phyloP scores from a whole-genome alignment of 2,797 vertebrate species.

The Phalanger gymnotis region DNA sequence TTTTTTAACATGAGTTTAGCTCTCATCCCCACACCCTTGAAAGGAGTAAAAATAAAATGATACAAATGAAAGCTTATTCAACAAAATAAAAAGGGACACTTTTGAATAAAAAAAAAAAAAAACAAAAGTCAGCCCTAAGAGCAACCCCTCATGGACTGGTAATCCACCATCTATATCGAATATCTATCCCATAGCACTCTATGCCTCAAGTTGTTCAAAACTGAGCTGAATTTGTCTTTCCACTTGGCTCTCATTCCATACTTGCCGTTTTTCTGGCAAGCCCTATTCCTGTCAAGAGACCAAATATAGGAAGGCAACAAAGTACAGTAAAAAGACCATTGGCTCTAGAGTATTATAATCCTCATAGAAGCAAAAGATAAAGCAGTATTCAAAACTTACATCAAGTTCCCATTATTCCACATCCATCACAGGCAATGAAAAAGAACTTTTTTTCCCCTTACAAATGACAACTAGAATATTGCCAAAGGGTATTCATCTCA shows the following conservation, averaged over 20 bases:
- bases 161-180: slow-evolving; percentile 31
- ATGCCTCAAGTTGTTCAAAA: too few species aligned
- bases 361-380: slow-evolving; percentile 48
- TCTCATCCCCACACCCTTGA: slow-evolving; percentile 39
- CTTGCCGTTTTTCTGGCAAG: too few species aligned
- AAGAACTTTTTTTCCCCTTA: too few species aligned
- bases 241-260: too few species aligned
- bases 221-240: too few species aligned
- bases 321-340: too few species aligned
- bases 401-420: slow-evolving; percentile 37
- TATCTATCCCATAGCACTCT: too few species aligned
- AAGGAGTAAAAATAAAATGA: slow-evolving; percentile 1
- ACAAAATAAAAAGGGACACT: slow-evolving; percentile 25
- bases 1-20: slow-evolving; percentile 45
- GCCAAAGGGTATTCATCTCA: too few species aligned
- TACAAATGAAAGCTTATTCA: slow-evolving; percentile 24
- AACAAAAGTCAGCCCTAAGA: slow-evolving; percentile 38
- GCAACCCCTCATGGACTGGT: neutral
- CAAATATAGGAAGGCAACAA: too few species aligned
- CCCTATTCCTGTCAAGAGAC: too few species aligned
- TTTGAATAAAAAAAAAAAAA: slow-evolving; percentile 14
- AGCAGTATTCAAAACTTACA: slow-evolving; percentile 43
- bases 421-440: slow-evolving; percentile 15
- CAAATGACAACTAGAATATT: too few species aligned
- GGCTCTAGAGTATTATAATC: neutral